These are phyloP conservation scores for Drosophila mayaguana DNA, from an alignment of 2,888 invertebrate species.

Conservation along the genomic window DNA sequence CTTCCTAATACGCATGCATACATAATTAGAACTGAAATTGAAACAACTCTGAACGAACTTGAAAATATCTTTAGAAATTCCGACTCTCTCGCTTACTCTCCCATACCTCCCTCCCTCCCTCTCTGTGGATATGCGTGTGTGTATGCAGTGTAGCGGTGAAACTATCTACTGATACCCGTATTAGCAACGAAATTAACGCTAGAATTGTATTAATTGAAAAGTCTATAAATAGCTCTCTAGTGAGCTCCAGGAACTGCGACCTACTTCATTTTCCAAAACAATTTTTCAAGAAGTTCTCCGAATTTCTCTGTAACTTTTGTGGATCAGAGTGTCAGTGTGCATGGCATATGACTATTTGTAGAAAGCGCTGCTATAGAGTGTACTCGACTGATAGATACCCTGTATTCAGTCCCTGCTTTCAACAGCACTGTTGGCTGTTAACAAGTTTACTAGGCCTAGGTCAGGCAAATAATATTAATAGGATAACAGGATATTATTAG, in stretches of 20 bases:
- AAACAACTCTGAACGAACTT: slow-evolving; percentile 19
- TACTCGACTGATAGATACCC: background rate
- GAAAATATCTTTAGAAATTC: slow-evolving; percentile 17
- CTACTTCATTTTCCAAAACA: background rate
- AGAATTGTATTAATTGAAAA: slow-evolving; percentile 16
- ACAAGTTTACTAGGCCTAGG: no score
- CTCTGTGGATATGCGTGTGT: background rate
- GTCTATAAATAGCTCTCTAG: background rate
- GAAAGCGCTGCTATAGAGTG: background rate
- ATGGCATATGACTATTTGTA: background rate
- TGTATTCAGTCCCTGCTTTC: background rate
- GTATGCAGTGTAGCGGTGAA: slow-evolving; percentile 6
- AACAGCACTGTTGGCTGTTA: background rate
- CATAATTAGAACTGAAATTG: slow-evolving; percentile 51
- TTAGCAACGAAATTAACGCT: slow-evolving; percentile 3
- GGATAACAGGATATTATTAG: no score
- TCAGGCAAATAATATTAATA: no score
- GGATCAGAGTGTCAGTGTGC: background rate
- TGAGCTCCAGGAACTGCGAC: background rate
- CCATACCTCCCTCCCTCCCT: background rate
- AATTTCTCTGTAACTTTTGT: background rate
- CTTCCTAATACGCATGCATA: slow-evolving; percentile 72
- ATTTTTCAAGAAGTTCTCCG: background rate
- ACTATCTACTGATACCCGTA: slow-evolving; percentile 16
- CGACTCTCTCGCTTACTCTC: background rate